Conservation (phyloP, 2,113 vertebrate genomes). For the Climacteris rufus region DNA sequence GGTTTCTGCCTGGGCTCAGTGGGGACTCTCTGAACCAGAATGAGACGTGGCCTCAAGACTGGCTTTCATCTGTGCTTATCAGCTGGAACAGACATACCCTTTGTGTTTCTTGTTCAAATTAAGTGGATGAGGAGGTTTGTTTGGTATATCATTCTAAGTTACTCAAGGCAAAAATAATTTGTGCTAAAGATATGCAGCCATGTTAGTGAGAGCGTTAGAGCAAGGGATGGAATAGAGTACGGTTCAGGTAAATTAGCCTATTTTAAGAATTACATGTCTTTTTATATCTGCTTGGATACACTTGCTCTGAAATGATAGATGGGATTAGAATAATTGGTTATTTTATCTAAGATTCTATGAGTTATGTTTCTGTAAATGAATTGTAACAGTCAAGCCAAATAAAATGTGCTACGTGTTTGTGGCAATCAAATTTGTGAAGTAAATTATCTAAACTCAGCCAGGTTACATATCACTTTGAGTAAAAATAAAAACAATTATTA, state of each 20-base stretch:
- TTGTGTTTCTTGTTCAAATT: neutral
- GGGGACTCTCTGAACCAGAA: conserved; percentile 4
- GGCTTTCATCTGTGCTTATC: conserved; percentile 43
- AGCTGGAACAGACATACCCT: conserved; percentile 7
- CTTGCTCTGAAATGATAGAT: neutral
- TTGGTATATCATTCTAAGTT: neutral
- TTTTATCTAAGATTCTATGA: neutral
- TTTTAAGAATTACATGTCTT: neutral
- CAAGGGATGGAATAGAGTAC: neutral
- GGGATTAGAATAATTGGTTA: neutral
- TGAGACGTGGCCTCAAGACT: conserved; percentile 25
- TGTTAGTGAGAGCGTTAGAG: neutral
- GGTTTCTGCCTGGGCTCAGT: neutral
- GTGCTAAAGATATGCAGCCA: neutral
- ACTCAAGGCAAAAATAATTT: neutral
- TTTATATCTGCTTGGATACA: neutral
- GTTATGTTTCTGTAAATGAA: neutral
- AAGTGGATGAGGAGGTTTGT: neutral
- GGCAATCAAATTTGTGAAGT: neutral
- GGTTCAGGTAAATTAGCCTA: neutral
- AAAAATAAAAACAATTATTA: neutral
- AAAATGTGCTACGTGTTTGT: neutral
- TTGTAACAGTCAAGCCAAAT: neutral
- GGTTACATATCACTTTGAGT: conserved; percentile 2
- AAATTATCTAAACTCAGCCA: neutral